Conservation (phyloP, 2,797 vertebrate genomes). For the Tokudaia tokunoshimensis region DNA sequence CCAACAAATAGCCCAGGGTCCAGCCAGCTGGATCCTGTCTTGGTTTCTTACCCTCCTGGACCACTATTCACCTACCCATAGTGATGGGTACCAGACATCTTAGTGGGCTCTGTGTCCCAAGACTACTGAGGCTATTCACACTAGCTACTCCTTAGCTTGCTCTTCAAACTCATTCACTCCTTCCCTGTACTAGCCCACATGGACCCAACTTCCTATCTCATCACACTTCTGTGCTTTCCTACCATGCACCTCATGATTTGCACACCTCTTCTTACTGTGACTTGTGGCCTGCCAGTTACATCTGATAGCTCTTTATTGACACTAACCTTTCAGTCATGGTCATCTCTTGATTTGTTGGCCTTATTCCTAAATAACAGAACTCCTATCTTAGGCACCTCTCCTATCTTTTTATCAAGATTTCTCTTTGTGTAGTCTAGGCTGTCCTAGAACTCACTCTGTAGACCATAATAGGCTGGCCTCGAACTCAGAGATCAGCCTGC, state of each 20-base stretch:
- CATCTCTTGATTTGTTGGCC: not conserved
- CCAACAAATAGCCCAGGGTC: not conserved
- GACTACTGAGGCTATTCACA: not conserved
- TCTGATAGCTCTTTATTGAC: not conserved
- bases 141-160: not conserved
- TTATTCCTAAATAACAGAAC: not conserved
- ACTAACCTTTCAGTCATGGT: not conserved
- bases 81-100: not conserved
- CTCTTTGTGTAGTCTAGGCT: not conserved
- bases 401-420: not conserved
- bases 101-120: not conserved
- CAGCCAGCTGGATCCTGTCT: not conserved
- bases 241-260: accelerated
- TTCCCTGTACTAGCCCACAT: not conserved
- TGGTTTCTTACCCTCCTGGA: not conserved
- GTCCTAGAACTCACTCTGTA: not conserved
- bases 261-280: not conserved
- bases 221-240: not conserved
- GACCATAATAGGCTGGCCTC: not conserved
- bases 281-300: not conserved
- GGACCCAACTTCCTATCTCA: not conserved
- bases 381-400: not conserved
- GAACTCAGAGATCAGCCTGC: not conserved
- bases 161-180: not conserved
- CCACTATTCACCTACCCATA: not conserved